A percentile compares a stretch with the other conserved stretches of the same genome.
These are phyloP conservation scores for Epinephelus moara DNA, from an alignment of 2,113 vertebrate species.

Conservation along the genomic window DNA sequence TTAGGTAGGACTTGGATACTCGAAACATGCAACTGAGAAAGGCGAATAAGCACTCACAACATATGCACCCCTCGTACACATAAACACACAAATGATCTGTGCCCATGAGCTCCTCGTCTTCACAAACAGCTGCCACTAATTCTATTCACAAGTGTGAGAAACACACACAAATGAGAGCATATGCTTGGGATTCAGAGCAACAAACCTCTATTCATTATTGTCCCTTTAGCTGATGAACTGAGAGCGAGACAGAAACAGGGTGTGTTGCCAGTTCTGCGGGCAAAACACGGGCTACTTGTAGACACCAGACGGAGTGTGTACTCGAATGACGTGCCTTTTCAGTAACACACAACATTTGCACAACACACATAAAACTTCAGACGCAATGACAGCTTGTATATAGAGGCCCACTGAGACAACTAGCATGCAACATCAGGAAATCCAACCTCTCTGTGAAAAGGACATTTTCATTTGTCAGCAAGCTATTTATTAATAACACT, in stretches of 20 bases:
- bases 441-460: not conserved
- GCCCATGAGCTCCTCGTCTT: constrained; percentile 22
- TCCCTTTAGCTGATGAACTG: constrained; percentile 62
- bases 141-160: constrained; percentile 62
- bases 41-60: not conserved
- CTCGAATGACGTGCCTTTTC: constrained; percentile 17
- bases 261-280: constrained; percentile 46
- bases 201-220: constrained; percentile 65
- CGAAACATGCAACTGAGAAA: constrained; percentile 2
- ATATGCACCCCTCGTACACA: not conserved
- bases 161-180: constrained; percentile 49
- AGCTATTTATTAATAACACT: not conserved
- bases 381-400: not conserved
- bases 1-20: constrained; percentile 12
- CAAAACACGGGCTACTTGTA: constrained; percentile 34
- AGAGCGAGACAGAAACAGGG: constrained; percentile 10
- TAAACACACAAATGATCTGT: not conserved
- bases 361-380: constrained; percentile 26
- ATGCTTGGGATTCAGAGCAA: constrained; percentile 52
- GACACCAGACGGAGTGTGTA: constrained; percentile 31
- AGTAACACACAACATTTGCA: constrained; percentile 39
- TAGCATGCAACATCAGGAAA: constrained; percentile 2
- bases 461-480: not conserved
- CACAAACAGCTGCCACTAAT: constrained; percentile 56
- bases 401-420: not conserved